Conservation (phyloP, 2,888 invertebrate species). For the Halictus quadricinctus region DNA sequence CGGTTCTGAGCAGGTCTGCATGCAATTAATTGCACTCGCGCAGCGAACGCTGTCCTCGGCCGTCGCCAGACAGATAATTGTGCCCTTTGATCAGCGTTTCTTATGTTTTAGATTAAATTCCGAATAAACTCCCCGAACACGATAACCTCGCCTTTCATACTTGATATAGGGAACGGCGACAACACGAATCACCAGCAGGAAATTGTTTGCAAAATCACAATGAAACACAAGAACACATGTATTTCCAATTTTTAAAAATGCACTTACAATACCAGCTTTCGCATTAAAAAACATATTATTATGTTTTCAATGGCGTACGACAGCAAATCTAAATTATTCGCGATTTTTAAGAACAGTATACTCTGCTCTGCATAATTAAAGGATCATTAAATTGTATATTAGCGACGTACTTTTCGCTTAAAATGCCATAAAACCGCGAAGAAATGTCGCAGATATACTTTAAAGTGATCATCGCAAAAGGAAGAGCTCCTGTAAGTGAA, state of each 20-base stretch:
- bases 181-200: not conserved
- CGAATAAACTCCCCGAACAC: not conserved
- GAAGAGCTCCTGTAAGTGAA: not conserved
- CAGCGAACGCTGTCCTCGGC: not conserved
- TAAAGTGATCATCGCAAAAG: not conserved
- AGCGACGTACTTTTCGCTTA: too few species aligned
- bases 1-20: not conserved
- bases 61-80: not conserved
- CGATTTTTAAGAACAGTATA: too few species aligned
- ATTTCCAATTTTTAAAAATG: not conserved
- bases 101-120: not conserved
- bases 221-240: not conserved
- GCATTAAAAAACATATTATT: too few species aligned
- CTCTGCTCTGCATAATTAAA: too few species aligned
- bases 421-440: too few species aligned
- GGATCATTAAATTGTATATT: too few species aligned
- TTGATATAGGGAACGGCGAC: too few species aligned
- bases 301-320: too few species aligned
- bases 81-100: not conserved
- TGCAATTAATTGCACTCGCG: conserved; percentile 5
- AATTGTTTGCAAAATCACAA: not conserved
- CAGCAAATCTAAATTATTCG: too few species aligned
- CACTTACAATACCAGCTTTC: too few species aligned
- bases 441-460: not conserved
- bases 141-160: not conserved